Evolutionary conservation across 1,140 invertebrate species (phyloP).

Genomic region (Papilio polyxenes): DNA sequence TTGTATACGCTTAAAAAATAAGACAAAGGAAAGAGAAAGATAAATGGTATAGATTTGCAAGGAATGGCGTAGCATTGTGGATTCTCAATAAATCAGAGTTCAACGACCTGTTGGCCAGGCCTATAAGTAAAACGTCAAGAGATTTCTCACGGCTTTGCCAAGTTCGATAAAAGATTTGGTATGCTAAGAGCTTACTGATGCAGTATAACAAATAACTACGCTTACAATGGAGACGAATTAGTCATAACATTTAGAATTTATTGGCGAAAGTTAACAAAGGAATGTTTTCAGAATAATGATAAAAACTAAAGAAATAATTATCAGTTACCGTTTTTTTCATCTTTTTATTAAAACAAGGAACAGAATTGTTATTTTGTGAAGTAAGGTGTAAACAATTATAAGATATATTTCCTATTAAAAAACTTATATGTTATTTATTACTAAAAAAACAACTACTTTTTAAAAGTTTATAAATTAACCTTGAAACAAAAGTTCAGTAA

Average conservation of each 20-base stretch:
- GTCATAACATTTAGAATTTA: conserved; percentile 26
- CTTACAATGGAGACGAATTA: conserved; percentile 8
- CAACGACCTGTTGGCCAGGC: conserved; percentile 52
- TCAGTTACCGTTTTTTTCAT: conserved; percentile 4
- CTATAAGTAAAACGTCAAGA: conserved; percentile 49
- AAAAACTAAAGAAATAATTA: neutral
- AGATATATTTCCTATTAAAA: neutral
- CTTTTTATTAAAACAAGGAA: neutral
- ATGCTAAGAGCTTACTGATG: conserved; percentile 12
- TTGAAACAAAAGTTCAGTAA: too few species aligned
- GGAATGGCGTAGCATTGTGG: conserved; percentile 65
- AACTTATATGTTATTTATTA: too few species aligned
- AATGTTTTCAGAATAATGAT: neutral
- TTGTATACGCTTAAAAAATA: conserved; percentile 12
- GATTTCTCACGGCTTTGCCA: conserved; percentile 43
- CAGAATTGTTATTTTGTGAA: neutral
- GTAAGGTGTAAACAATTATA: neutral
- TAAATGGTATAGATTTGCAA: conserved; percentile 52
- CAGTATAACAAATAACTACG: conserved; percentile 13
- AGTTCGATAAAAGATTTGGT: neutral
- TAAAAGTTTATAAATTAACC: too few species aligned
- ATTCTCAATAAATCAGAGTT: conserved; percentile 61
- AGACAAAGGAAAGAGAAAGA: conserved; percentile 41
- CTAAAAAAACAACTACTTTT: too few species aligned
- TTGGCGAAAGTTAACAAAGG: conserved; percentile 11